phyloP scores from a whole-genome alignment of 2,113 vertebrate genomes.

The Melanerpes formicivorus region DNA sequence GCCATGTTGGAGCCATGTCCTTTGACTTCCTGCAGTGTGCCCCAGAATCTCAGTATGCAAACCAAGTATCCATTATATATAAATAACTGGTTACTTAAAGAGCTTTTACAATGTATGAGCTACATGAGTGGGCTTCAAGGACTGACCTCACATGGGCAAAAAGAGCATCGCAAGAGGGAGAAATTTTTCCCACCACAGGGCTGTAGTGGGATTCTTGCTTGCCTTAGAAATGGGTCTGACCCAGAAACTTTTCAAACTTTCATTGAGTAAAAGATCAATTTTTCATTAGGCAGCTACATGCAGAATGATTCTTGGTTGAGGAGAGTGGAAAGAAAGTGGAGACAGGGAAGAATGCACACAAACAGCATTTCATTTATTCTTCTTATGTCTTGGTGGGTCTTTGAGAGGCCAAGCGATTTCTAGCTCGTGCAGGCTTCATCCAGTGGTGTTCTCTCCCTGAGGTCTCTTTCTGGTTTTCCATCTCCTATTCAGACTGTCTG shows the following conservation, averaged over 20 bases:
- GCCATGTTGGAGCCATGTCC: neutral
- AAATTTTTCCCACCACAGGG: neutral
- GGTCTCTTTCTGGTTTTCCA: conserved; percentile 55
- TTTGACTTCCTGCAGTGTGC: neutral
- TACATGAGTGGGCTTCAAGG: neutral
- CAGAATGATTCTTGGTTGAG: neutral
- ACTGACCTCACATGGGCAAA: neutral
- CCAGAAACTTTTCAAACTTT: conserved; percentile 10
- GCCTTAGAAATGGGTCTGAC: neutral
- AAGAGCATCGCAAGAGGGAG: neutral
- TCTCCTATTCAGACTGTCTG: conserved; percentile 45
- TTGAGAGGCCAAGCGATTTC: conserved; percentile 23
- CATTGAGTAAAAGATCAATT: neutral
- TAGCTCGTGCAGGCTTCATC: neutral
- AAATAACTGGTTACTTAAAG: neutral
- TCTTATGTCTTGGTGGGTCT: conserved; percentile 48
- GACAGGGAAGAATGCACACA: neutral
- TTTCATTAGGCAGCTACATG: neutral
- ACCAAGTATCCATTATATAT: neutral
- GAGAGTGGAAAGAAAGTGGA: neutral
- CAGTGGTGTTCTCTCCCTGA: neutral
- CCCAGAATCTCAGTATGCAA: neutral
- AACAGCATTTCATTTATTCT: conserved; percentile 48
- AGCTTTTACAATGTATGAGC: neutral
- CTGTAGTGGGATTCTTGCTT: neutral